Percentiles rank a stretch among this genome's conserved stretches.
Conservation (phyloP, 2,888 invertebrate genomes). For the Ditula angustiorana region DNA sequence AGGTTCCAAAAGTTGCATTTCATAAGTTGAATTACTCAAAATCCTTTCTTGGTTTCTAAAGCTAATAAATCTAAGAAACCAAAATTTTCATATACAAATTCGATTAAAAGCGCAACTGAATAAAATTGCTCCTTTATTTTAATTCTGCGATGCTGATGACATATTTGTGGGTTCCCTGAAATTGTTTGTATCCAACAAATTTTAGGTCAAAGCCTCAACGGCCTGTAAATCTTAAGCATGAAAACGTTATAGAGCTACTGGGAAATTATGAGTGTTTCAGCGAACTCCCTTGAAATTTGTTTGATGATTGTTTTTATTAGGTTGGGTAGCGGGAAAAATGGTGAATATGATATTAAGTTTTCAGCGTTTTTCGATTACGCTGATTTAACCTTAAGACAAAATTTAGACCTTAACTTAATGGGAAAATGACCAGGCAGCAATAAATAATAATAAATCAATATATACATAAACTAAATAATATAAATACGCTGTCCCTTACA, state of each 20-base stretch:
- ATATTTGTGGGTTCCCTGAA: constrained; percentile 58
- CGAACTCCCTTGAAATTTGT: not conserved
- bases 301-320: constrained; percentile 14
- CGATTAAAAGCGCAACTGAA: not conserved
- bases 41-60: too few species aligned
- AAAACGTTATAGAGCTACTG: constrained; percentile 6
- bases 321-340: not conserved
- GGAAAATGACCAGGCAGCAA: too few species aligned
- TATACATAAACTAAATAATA: too few species aligned
- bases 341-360: not conserved
- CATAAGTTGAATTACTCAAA: too few species aligned
- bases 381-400: not conserved
- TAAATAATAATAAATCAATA: too few species aligned
- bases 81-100: not conserved
- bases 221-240: not conserved
- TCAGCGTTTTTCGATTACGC: too few species aligned
- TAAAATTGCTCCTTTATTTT: constrained; percentile 53
- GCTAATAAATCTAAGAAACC: too few species aligned
- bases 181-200: constrained; percentile 30
- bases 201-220: not conserved
- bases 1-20: too few species aligned
- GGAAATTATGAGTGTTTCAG: constrained; percentile 16
- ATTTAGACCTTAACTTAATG: not conserved
- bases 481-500: too few species aligned
- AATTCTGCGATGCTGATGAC: constrained; percentile 56